phyloP scores from a whole-genome alignment of 2,113 vertebrate genomes.

The Poeciliopsis turrubarensis region DNA sequence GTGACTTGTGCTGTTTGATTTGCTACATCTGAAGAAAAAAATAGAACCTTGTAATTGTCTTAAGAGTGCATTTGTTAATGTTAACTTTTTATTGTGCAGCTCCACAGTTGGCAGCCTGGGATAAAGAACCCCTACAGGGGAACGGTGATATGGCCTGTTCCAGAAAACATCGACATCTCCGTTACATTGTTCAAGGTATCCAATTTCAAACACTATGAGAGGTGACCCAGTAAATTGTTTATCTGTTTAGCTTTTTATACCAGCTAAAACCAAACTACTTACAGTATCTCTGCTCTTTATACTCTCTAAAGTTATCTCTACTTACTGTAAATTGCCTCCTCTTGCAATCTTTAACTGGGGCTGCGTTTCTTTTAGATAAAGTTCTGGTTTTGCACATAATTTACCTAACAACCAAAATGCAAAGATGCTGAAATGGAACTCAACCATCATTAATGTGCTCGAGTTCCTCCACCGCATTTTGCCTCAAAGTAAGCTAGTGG shows the following conservation, averaged over 20 bases:
- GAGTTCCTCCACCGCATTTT: not conserved
- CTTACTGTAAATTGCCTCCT: not conserved
- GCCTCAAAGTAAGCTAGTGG: not conserved
- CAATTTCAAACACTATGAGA: not conserved
- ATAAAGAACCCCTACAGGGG: conserved; percentile 92
- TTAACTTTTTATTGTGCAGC: conserved; percentile 68
- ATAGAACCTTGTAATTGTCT: not conserved
- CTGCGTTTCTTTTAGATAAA: not conserved
- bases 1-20: no score
- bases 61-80: not conserved
- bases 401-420: not conserved
- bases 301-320: not conserved
- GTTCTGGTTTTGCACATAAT: not conserved
- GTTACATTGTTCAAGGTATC: conserved; percentile 91
- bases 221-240: not conserved
- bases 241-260: not conserved
- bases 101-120: conserved; percentile 91
- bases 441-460: not conserved
- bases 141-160: conserved; percentile 90
- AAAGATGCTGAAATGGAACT: not conserved
- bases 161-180: conserved; percentile 90
- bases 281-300: not conserved
- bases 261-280: not conserved
- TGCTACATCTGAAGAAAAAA: not conserved
- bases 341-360: not conserved